These are phyloP conservation scores for Patiria pectinifera DNA, from an alignment of 53 echinoderm and acorn worm species.

Conservation along the genomic window DNA sequence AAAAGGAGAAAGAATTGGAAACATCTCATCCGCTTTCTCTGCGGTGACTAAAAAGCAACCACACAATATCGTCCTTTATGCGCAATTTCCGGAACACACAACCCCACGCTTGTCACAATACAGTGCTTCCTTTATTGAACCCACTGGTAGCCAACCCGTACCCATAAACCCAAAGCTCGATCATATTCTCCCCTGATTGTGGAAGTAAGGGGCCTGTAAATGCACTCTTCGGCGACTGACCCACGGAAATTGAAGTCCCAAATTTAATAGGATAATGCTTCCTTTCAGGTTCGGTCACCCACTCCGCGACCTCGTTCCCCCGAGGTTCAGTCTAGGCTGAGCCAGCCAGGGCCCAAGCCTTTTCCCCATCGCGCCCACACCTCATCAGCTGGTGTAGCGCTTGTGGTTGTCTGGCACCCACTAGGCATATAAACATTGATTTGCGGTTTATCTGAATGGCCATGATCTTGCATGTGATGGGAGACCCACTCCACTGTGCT, in stretches of 20 bases:
- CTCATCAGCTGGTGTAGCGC: neutral
- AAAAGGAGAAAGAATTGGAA: neutral
- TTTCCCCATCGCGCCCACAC: neutral
- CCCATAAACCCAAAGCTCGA: neutral
- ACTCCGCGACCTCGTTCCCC: neutral
- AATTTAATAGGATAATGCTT: conserved; percentile 20
- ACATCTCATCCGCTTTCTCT: neutral
- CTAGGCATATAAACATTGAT: conserved; percentile 20
- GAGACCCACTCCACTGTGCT: neutral
- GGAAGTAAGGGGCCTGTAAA: neutral
- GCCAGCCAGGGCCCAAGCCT: neutral
- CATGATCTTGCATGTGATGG: neutral
- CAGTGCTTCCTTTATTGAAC: conserved; percentile 33
- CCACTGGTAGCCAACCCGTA: neutral
- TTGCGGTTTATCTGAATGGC: neutral
- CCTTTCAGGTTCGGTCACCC: conserved; percentile 32
- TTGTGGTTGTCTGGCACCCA: conserved; percentile 26
- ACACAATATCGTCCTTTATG: neutral
- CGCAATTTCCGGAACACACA: conserved; percentile 38
- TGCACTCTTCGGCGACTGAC: conserved; percentile 16
- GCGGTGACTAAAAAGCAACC: neutral
- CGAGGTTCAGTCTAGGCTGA: conserved; percentile 4
- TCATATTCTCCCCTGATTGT: neutral
- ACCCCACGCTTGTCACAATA: neutral
- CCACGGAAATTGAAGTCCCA: neutral